Evolutionary conservation across 92 coral and sea anemone genomes (phyloP), one percentile per base, ranked within the genome.

Genomic region (Heliopora coerulea): DNA sequence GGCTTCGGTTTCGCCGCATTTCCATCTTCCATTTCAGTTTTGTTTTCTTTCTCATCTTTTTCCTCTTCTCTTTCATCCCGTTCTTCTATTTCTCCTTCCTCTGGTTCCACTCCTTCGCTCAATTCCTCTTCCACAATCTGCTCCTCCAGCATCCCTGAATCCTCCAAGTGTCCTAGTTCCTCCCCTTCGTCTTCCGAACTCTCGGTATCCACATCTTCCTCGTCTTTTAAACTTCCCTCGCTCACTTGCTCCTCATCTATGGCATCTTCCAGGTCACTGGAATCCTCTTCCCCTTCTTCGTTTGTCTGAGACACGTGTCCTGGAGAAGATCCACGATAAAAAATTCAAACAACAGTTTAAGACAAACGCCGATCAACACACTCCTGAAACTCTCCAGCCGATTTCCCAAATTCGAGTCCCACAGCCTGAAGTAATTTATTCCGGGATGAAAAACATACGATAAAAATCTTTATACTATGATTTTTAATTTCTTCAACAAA

Each of bases 71-170:
- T 39, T 70, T 70, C 77, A 15, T 70, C 62, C 49, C 21, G 61
- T 14, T 56, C 61, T 23, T 42, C 15, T 32, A 68, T 25, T 30
- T 46, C 66, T 44, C 48, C 72, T 48, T 60, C 70, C 24, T 82
- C 88, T 66, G 72, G 77, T 2, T 78, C 66, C 52, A 80, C 68
- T n/a, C 80, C 86, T 4, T 85, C 89, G 49, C 74, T 82, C 12
- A 87, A 80, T 57, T 91, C 97, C 35, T 91, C 96, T 5, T 90
- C 90, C 78, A 84, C 96, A 58, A 86, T 96, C 25, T 96, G 86
- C 25, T 25, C 34, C 32, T 61, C 32, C 11, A 7, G 12, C 32
- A 28, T 0, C 18, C 3, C 20, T 17, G 42, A 37, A 37, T 37
- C 62, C 1, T 56, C 25, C 62, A 8, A 9, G 12, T 30, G 39